These are phyloP conservation scores for Petrolisthes manimaculis DNA, from an alignment of 2,888 invertebrate genomes.

Conservation along the genomic window DNA sequence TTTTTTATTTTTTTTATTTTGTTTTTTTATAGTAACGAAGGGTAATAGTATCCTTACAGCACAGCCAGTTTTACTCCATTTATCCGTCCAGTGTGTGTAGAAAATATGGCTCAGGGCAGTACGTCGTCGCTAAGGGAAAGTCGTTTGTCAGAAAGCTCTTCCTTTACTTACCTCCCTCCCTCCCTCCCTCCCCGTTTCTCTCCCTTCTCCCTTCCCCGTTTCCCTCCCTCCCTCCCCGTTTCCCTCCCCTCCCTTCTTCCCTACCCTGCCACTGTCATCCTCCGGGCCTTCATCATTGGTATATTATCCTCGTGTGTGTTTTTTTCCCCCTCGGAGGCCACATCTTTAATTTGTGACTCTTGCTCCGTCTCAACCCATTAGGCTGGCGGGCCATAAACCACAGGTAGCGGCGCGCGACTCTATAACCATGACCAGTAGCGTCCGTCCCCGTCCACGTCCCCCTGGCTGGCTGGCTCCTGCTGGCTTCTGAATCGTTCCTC, in stretches of 20 bases:
- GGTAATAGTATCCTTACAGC: too few species aligned
- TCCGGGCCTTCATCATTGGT: not conserved
- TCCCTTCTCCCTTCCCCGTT: not conserved
- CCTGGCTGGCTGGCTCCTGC: conserved; percentile 1
- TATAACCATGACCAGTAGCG: conserved; percentile 1
- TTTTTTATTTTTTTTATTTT: not conserved
- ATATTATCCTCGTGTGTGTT: not conserved
- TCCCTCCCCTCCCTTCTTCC: not conserved
- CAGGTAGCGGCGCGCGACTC: not conserved
- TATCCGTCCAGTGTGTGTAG: too few species aligned
- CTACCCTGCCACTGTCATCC: not conserved
- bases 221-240: not conserved
- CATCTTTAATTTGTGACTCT: conserved; percentile 40
- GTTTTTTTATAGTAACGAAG: not conserved
- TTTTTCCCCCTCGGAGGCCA: not conserved
- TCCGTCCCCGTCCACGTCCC: conserved; percentile 13
- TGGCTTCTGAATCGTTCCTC: not conserved
- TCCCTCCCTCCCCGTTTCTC: not conserved
- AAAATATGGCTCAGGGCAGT: too few species aligned
- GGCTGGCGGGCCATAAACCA: conserved; percentile 32
- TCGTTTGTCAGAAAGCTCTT: not conserved
- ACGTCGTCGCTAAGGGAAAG: too few species aligned
- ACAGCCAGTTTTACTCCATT: too few species aligned
- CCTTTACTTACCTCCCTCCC: not conserved
- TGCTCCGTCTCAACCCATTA: conserved; percentile 46